phyloP scores from a whole-genome alignment of 1,140 invertebrate genomes.

The Polypedilum pembai region DNA sequence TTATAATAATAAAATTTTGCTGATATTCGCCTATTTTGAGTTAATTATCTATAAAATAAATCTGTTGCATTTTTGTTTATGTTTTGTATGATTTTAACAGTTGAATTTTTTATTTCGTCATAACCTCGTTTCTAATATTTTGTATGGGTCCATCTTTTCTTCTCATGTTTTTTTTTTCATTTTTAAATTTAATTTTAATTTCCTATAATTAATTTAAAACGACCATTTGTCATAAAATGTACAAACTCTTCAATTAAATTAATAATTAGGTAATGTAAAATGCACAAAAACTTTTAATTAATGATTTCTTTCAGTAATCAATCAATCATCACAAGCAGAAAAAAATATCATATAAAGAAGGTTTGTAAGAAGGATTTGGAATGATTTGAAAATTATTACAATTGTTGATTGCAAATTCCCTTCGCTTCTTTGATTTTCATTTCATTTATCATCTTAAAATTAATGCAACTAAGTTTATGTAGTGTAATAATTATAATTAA shows the following conservation, averaged over 20 bases:
- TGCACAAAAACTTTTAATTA: background rate
- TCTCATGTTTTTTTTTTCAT: constrained; percentile 1
- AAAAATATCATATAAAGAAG: background rate
- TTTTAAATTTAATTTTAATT: background rate
- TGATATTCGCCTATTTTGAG: background rate
- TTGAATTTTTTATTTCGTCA: background rate
- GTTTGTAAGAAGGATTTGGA: too few relatives aligned
- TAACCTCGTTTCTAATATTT: background rate
- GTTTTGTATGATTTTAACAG: background rate
- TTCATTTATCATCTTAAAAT: background rate
- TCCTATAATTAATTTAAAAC: background rate
- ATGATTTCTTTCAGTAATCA: constrained; percentile 19
- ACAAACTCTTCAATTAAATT: constrained; percentile 12
- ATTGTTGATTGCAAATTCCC: constrained; percentile 10
- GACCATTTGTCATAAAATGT: background rate
- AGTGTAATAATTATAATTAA: background rate
- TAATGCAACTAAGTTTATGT: background rate
- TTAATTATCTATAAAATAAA: background rate
- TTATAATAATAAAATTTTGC: background rate
- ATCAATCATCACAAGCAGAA: background rate
- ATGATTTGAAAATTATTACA: background rate
- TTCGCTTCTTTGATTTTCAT: constrained; percentile 8
- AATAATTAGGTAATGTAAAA: background rate
- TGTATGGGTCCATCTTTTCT: background rate
- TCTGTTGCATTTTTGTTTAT: background rate